Conservation (phyloP, 2,888 invertebrate species). For the Drosophila koepferae region DNA sequence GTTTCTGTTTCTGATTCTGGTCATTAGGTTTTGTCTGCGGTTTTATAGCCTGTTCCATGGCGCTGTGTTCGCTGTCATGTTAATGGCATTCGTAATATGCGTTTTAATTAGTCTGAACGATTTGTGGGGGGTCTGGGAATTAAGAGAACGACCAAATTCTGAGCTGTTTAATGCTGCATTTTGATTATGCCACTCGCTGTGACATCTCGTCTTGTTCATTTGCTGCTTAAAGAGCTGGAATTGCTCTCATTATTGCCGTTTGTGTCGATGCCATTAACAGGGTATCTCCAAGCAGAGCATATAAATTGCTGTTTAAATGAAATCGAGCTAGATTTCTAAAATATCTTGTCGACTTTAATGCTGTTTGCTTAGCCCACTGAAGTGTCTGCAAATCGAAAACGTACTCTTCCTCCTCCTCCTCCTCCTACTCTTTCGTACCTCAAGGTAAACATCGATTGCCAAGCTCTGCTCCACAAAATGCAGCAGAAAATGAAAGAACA, state of each 20-base stretch:
- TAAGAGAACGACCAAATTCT: slow-evolving; percentile 25
- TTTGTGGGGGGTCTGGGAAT: slow-evolving; percentile 64
- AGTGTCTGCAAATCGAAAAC: slow-evolving; percentile 57
- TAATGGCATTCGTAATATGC: slow-evolving; percentile 80
- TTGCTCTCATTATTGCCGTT: slow-evolving; percentile 4
- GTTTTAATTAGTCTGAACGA: slow-evolving; percentile 75
- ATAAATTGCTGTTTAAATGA: slow-evolving; percentile 1
- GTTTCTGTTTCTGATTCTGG: slow-evolving; percentile 30
- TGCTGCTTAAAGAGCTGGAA: slow-evolving; percentile 17
- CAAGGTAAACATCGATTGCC: slow-evolving; percentile 64
- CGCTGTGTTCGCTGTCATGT: slow-evolving; percentile 80
- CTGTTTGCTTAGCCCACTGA: slow-evolving; percentile 50
- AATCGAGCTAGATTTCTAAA: slow-evolving; percentile 12
- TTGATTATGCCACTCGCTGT: slow-evolving; percentile 55
- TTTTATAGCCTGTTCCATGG: slow-evolving; percentile 70
- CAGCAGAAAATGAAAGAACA: not conserved
- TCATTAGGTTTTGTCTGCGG: slow-evolving; percentile 39
- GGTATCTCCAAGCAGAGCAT: not conserved
- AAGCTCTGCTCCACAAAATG: slow-evolving; percentile 55
- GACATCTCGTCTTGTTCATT: slow-evolving; percentile 17
- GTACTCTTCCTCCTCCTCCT: not conserved
- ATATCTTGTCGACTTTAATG: slow-evolving; percentile 30
- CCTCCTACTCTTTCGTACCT: slow-evolving; percentile 58
- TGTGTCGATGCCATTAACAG: not conserved
- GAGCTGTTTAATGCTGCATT: slow-evolving; percentile 61